Base-by-base conservation (phyloP, 2,113 vertebrate species). In the Camarhynchus parvulus region DNA sequence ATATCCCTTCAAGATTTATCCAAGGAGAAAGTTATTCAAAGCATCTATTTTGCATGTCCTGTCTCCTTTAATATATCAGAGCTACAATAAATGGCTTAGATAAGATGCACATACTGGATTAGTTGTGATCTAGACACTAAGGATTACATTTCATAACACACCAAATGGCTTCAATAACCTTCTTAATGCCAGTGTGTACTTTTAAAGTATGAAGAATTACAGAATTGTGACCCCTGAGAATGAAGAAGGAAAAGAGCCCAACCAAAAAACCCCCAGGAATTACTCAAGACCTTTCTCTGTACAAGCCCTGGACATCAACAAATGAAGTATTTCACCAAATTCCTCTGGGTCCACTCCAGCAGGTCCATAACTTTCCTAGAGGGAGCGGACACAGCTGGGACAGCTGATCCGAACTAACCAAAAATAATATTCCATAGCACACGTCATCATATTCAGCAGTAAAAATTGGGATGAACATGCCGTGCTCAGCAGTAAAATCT, bases 361-460 rank as follows among this genome's bases (percentile, higher is more conserved):
- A 30, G 5, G 35, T 49, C 35, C 19, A 30, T 30, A 8, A 35
- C 44, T 35, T 42, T 67, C 35, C 62, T 35, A 24, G 21, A 76
- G 17, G 5, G 31, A 64, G 21, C 5, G 4, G 11, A 49, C 11
- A 35, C 30, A 72, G 14, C 16, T 25, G 11, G 41, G 11, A 31
- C 19, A 20, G 35, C 6, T 49, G 35, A 66, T 41, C 2, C 0
- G 0, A 41, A 16, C 25, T 59, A 35, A 76, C 4, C 5, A 52
- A 35, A 76, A 35, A 16, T 24, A 42, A 49, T 44, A 49, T 37
- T 23, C 15, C 13, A 22, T 9, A 46, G 7, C 30, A 33, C 16
- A 28, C 44, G 4, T 10, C 8, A 50, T 19, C 44, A 24, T 35
- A n/a, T 35, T 50, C 55, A 61, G 28, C 23, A 49, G 23, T 18